Percentiles rank a stretch among this genome's conserved stretches.
Evolutionary conservation across 2,888 invertebrate genomes (phyloP).

Genomic region (Cataglyphis cursor): DNA sequence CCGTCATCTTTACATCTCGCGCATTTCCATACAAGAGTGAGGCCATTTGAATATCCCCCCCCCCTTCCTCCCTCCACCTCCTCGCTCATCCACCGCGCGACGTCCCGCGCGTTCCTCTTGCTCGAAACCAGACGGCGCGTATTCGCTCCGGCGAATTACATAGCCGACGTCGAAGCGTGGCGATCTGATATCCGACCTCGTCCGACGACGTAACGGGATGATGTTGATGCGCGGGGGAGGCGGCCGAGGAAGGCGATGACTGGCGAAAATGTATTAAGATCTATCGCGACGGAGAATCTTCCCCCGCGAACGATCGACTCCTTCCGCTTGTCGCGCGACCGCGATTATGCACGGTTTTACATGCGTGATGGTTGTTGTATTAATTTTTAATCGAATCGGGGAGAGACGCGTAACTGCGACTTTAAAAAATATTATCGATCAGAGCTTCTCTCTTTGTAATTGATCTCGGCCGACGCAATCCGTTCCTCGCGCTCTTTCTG

Average conservation of each 20-base stretch:
- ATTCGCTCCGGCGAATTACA: slow-evolving; percentile 78
- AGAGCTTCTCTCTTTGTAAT: slow-evolving; percentile 1
- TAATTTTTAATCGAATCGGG: background rate
- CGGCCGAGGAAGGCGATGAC: slow-evolving; percentile 66
- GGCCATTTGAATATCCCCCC: slow-evolving; percentile 79
- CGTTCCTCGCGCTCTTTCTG: slow-evolving; percentile 29
- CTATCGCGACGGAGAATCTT: slow-evolving; percentile 29
- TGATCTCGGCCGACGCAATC: slow-evolving; percentile 14
- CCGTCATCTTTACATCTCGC: slow-evolving; percentile 78
- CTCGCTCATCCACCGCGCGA: slow-evolving; percentile 1
- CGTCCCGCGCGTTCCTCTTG: slow-evolving; percentile 47
- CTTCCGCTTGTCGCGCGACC: slow-evolving; percentile 20
- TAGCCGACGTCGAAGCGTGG: slow-evolving; percentile 74
- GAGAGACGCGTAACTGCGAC: background rate
- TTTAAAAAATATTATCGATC: background rate
- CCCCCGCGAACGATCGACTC: slow-evolving; percentile 13
- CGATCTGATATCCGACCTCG: slow-evolving; percentile 74
- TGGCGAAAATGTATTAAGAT: slow-evolving; percentile 72
- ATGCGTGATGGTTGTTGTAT: background rate
- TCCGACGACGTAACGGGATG: slow-evolving; percentile 71
- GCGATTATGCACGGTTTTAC: slow-evolving; percentile 1
- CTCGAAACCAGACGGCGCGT: slow-evolving; percentile 71
- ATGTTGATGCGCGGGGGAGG: slow-evolving; percentile 23
- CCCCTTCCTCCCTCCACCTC: background rate
- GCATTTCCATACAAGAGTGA: slow-evolving; percentile 80